Conservation (phyloP, 2,888 invertebrate genomes). For the Dermolepida albohirtum region DNA sequence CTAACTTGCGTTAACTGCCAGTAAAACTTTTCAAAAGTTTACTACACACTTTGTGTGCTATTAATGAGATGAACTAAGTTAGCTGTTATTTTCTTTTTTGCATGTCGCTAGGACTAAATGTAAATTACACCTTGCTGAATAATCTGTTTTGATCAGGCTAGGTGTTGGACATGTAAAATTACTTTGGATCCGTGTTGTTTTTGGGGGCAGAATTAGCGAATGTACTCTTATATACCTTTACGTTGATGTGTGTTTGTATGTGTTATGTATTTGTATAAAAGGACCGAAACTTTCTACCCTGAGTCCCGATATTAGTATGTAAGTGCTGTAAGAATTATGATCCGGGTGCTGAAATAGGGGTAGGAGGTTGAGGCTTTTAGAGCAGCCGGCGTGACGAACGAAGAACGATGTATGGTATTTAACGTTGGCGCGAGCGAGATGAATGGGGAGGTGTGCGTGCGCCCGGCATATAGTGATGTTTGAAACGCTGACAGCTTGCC, state of each 20-base stretch:
- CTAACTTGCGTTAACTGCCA: conserved; percentile 21
- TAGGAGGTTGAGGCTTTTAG: conserved; percentile 63
- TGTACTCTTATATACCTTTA: conserved; percentile 17
- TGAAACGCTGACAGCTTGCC: conserved; percentile 67
- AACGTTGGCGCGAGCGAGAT: conserved; percentile 53
- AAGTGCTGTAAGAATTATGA: conserved; percentile 63
- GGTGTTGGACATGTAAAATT: conserved; percentile 59
- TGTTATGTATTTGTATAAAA: conserved; percentile 45
- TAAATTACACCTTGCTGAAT: conserved; percentile 49
- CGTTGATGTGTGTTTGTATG: conserved; percentile 45
- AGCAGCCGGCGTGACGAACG: conserved; percentile 59
- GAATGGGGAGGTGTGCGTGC: conserved; percentile 62
- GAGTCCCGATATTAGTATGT: conserved; percentile 48
- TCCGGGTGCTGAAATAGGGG: conserved; percentile 62
- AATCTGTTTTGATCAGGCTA: conserved; percentile 60
- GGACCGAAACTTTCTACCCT: conserved; percentile 26
- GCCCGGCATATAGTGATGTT: conserved; percentile 65
- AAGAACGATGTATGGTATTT: conserved; percentile 56
- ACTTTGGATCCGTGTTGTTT: conserved; percentile 56
- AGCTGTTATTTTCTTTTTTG: conserved; percentile 21
- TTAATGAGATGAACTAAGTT: conserved; percentile 22
- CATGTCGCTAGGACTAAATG: conserved; percentile 11
- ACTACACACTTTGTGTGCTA: background rate
- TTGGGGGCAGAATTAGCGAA: conserved; percentile 25
- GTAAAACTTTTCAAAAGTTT: conserved; percentile 29